Percentiles rank a stretch among this genome's conserved stretches.
phyloP scores from a whole-genome alignment of 2,113 vertebrate species.

The Ageneiosus marmoratus region DNA sequence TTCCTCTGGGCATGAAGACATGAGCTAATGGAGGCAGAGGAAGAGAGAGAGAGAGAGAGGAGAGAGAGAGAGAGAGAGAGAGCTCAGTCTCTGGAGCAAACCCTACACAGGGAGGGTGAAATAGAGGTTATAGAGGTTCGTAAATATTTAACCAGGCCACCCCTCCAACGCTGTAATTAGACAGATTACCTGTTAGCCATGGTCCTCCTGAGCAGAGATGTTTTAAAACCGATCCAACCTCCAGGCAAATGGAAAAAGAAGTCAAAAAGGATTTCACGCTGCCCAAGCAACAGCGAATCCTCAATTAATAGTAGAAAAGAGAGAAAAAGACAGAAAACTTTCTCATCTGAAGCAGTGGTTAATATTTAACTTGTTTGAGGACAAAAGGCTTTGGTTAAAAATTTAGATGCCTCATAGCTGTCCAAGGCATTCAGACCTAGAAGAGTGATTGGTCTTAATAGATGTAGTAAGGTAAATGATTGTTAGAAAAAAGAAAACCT shows the following conservation, averaged over 20 bases:
- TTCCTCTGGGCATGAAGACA: conserved; percentile 82
- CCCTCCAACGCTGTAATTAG: conserved; percentile 92
- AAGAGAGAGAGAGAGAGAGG: conserved; percentile 13
- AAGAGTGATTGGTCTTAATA: conserved; percentile 48
- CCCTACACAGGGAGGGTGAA: conserved; percentile 87
- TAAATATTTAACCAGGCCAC: conserved; percentile 91
- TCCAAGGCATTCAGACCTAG: conserved; percentile 71
- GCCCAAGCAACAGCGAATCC: conserved; percentile 77
- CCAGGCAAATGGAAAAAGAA: conserved; percentile 89
- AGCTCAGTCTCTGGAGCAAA: conserved; percentile 76
- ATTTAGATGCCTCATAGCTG: conserved; percentile 70
- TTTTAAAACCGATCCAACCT: conserved; percentile 88
- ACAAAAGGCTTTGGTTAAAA: conserved; percentile 84
- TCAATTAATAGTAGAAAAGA: conserved; percentile 73
- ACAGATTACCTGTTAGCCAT: conserved; percentile 97
- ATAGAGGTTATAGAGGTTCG: conserved; percentile 87
- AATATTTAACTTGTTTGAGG: conserved; percentile 83
- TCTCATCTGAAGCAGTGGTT: conserved; percentile 73
- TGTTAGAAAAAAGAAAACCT: conserved; percentile 16
- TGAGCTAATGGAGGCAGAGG: conserved; percentile 79
- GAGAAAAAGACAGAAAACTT: conserved; percentile 53
- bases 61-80: conserved; percentile 68
- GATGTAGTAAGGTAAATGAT: conserved; percentile 28
- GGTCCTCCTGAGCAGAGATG: conserved; percentile 81
- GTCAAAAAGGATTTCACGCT: conserved; percentile 89